phyloP scores from a whole-genome alignment of 1,140 invertebrate genomes.

The Sweltsa coloradensis region DNA sequence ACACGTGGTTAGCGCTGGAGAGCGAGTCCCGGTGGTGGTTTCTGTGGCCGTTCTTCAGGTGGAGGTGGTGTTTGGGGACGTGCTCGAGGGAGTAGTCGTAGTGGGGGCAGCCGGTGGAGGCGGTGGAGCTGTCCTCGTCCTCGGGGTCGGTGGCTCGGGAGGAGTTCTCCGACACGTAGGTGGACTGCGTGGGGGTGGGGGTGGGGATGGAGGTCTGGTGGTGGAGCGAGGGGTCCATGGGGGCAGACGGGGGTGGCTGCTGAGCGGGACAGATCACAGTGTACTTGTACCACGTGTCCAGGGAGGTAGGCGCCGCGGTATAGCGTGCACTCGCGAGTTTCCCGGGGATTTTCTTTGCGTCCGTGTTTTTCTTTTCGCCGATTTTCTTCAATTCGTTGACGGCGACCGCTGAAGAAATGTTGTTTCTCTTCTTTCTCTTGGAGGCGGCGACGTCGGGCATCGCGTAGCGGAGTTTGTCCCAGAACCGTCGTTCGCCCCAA shows the following conservation, averaged over 20 bases:
- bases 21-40: constrained; percentile 7
- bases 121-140: constrained; percentile 25
- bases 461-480: constrained; percentile 79
- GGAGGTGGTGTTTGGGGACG: constrained; percentile 32
- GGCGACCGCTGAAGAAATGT: not conserved
- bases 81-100: constrained; percentile 14
- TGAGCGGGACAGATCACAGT: constrained; percentile 21
- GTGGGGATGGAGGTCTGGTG: constrained; percentile 27
- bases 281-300: constrained; percentile 38
- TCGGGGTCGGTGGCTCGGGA: constrained; percentile 42
- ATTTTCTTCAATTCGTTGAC: constrained; percentile 7
- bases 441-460: constrained; percentile 54
- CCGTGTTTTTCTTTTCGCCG: not conserved
- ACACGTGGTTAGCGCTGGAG: constrained; percentile 34
- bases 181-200: constrained; percentile 46
- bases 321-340: constrained; percentile 31
- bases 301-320: constrained; percentile 39
- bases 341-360: not conserved
- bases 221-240: not conserved
- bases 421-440: constrained; percentile 6
- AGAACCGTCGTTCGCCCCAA: constrained; percentile 77
- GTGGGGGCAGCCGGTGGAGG: not conserved
- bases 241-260: constrained; percentile 15
- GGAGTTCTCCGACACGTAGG: constrained; percentile 47
- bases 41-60: constrained; percentile 28